Conservation (phyloP, 2,113 vertebrate species). For the Ovis aries region ARS-UI_Ramb_v3.0 NC_056065.1:32500001-32500500, state of each 20-base stretch:
- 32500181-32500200: background rate
- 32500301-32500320: background rate
- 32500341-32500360: background rate
- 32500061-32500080: background rate
- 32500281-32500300: background rate
- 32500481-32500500: background rate
- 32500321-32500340: background rate
- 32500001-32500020: background rate
- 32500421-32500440: fast-evolving
- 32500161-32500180: background rate
- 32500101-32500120: background rate
- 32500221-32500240: background rate
- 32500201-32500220: background rate
- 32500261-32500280: background rate
- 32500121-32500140: background rate
- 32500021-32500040: background rate
- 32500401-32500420: background rate
- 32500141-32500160: background rate
- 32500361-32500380: background rate
- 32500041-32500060: background rate
- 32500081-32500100: background rate
- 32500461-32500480: background rate
- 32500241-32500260: fast-evolving
- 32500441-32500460: background rate
- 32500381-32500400: fast-evolving